Base-by-base conservation (phyloP, 2,113 vertebrate species). In the Collichthys lucidus region DNA sequence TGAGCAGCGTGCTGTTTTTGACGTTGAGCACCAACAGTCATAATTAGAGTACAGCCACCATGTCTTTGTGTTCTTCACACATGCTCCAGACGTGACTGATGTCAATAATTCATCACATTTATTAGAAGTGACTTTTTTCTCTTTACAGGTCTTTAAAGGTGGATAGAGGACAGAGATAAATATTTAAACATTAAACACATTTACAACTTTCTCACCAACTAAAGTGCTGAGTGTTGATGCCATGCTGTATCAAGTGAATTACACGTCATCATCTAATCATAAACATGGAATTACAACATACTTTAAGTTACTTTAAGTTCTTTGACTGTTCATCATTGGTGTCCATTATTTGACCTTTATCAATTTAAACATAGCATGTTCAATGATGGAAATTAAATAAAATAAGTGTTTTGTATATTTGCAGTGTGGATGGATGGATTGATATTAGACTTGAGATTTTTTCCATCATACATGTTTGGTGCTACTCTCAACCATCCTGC, bases 31-130 rank as follows among this genome's bases (percentile, higher is more conserved):
- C 55, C 56, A 26, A 8, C 42, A 35, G 73, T 71, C 31, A 12
- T 40, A 57, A 83, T 75, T 55, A 82, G 56, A 42, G 14, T 42
- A 22, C 24, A 22, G 17, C 16, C 53, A 17, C 35, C 1, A 1
- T n/a, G 40, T 56, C 12, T 61, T 47, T 44, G 10, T 46, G 7
- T 40, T 40, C 4, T 14, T 74, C 16, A 24, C 46, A 52, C 17
- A n/a, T 22, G 40, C 10, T 44, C 42, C 49, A 29, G 5, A 62
- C 47, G 44, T 61, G 60, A 42, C 65, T 70, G 5, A 49, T 47
- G 69, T 75, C 68, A 81, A 24, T 44, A 66, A 57, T 74, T 77
- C 50, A 85, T 52, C 60, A 11, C 53, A 10, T 71, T 15, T 42
- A 53, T 15, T 42, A 53, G 56, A 72, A 56, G 17, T 52, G 59